Evolutionary conservation across 2,888 invertebrate genomes (phyloP).

Genomic region (Andricus quercusramuli): DNA sequence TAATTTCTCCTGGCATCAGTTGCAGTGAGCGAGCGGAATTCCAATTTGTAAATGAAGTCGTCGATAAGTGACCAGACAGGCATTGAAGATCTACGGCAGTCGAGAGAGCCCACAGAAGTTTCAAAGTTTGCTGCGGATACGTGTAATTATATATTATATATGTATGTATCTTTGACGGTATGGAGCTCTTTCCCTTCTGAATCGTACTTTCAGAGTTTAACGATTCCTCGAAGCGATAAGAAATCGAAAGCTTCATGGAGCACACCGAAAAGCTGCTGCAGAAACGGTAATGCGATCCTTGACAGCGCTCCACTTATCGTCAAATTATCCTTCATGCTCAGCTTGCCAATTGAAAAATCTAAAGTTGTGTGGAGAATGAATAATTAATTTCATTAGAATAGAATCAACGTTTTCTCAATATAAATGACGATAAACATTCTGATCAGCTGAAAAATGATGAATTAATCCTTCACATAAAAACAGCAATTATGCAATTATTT

Average conservation of each 20-base stretch:
- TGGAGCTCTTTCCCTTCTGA: background rate
- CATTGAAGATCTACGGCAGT: constrained; percentile 51
- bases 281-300: constrained; percentile 55
- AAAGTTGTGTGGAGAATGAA: background rate
- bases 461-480: too few relatives aligned
- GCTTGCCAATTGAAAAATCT: background rate
- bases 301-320: constrained; percentile 43
- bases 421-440: too few relatives aligned
- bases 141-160: constrained; percentile 5
- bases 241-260: constrained; percentile 39
- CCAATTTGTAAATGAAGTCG: constrained; percentile 71
- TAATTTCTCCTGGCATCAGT: constrained; percentile 55
- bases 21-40: constrained; percentile 58
- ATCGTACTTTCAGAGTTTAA: constrained; percentile 37
- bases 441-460: too few relatives aligned
- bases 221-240: constrained; percentile 55
- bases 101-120: background rate
- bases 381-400: too few relatives aligned
- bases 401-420: too few relatives aligned
- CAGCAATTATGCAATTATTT: too few relatives aligned
- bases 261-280: constrained; percentile 1
- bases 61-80: constrained; percentile 68
- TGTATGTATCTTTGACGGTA: constrained; percentile 17
- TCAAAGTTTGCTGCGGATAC: constrained; percentile 8
- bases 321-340: constrained; percentile 16